Evolutionary conservation across 2,888 invertebrate genomes (phyloP), one percentile per base, ranked within the genome.

Genomic region (Dendrolimus houi): DNA sequence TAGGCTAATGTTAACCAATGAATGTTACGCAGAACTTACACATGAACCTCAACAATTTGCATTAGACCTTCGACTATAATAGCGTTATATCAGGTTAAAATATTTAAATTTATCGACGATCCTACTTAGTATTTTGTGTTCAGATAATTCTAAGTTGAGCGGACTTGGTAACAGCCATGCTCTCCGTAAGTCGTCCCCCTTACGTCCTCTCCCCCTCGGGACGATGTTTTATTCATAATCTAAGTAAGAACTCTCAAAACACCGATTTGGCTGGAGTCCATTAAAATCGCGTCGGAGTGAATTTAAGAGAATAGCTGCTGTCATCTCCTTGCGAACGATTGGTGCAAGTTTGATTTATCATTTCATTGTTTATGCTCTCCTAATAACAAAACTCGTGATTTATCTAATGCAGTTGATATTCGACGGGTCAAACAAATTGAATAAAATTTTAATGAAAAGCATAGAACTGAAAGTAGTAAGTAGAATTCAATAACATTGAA

Each of bases 151-250:
- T 69, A 65, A 74, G 72, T 66, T 65, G 63, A 14, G 13, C 55
- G 40, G 10, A 40, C 57, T 55, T 40, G n/a, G 54, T 52, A 53
- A 14, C 57, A 55, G 58, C 57, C 57, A 54, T 58, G 47, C 47
- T 41, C 14, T 17, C 53, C 14, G 52, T 14, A 60, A 55, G 40
- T 55, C 58, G 40, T 55, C 59, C 52, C 58, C 54, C 56, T 57
- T 58, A 59, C 63, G 60, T 59, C 62, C 59, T 58, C 64, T 60
- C 62, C 64, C 57, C 64, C 57, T 60, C 63, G 60, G 62, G 58
- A 65, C 61, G 66, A 86, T 86, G 85, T 87, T 84, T 85, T 83
- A 86, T 87, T 86, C 84, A 85, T 84, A 74, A 78, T 75, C 73
- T 66, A 70, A 74, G 76, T 75, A 75, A 74, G 72, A 79, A 79